Percentiles rank a stretch among this genome's conserved stretches.
These are phyloP conservation scores for Glossosoma conforme DNA, from an alignment of 1,140 invertebrate genomes.

Conservation along the genomic window DNA sequence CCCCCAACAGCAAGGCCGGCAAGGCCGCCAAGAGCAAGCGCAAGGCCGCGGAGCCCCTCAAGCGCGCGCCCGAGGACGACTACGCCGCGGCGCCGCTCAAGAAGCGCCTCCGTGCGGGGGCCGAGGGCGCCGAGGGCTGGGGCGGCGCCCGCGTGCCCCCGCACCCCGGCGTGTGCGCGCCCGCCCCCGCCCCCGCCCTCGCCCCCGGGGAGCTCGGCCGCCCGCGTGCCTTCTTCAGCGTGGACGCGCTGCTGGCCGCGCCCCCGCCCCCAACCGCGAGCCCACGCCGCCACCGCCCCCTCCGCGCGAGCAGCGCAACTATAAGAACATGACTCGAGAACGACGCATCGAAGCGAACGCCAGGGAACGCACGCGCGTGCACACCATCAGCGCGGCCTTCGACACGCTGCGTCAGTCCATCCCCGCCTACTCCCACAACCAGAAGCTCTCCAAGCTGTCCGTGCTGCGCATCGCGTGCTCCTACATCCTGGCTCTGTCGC, in stretches of 20 bases:
- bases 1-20: slow-evolving; percentile 56
- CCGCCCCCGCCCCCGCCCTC: slow-evolving; percentile 37
- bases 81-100: slow-evolving; percentile 42
- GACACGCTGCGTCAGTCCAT: slow-evolving; percentile 79
- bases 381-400: slow-evolving; percentile 92
- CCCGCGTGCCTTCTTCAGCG: slow-evolving; percentile 37
- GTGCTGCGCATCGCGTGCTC: slow-evolving; percentile 87
- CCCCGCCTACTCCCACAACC: slow-evolving; percentile 87
- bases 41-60: slow-evolving; percentile 66
- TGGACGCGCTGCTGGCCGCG: slow-evolving; percentile 39
- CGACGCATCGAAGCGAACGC: slow-evolving; percentile 90
- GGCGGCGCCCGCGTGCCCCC: slow-evolving; percentile 36
- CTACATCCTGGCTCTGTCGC: slow-evolving; percentile 80
- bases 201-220: slow-evolving; percentile 40
- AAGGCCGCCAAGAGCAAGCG: slow-evolving; percentile 58
- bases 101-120: slow-evolving; percentile 50
- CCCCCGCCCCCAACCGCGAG: slow-evolving; percentile 31
- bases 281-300: slow-evolving; percentile 30
- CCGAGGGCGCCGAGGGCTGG: slow-evolving; percentile 39
- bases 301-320: slow-evolving; percentile 73
- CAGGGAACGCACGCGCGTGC: slow-evolving; percentile 83
- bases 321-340: slow-evolving; percentile 93
- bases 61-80: slow-evolving; percentile 39
- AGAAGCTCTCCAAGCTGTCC: slow-evolving; percentile 88
- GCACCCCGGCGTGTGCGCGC: slow-evolving; percentile 39